A percentile compares a stretch with the other conserved stretches of the same genome.
Conservation (phyloP, 2,888 invertebrate species). For the Bembecia ichneumoniformis region DNA sequence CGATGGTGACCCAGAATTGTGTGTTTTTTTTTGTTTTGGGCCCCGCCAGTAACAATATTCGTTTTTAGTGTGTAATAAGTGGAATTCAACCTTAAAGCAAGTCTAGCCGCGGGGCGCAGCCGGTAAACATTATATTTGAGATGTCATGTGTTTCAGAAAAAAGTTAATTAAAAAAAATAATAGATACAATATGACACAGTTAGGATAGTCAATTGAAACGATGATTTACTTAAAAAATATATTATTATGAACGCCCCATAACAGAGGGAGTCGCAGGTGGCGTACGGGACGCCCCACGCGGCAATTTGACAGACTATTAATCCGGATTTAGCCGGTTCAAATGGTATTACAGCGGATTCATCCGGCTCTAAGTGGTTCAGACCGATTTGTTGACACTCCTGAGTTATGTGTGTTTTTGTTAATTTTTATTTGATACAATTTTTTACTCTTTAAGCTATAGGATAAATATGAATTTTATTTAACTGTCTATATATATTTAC, state of each 20-base stretch:
- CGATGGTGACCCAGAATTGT: no score
- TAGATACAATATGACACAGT: not conserved
- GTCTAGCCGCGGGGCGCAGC: no score
- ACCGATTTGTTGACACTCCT: constrained; percentile 5
- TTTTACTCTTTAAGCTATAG: not conserved
- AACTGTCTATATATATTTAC: no score
- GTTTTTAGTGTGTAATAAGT: no score
- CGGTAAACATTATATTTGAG: no score
- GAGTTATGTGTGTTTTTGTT: not conserved
- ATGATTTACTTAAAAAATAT: not conserved
- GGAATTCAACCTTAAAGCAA: no score
- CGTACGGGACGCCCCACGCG: constrained; percentile 39
- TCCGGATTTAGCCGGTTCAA: constrained; percentile 55
- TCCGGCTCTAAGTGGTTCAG: constrained; percentile 45
- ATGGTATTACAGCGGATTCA: constrained; percentile 50
- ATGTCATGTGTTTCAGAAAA: no score
- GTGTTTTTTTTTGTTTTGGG: no score
- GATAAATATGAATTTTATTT: no score
- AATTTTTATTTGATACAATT: not conserved
- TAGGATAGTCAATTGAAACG: not conserved
- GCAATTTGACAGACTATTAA: constrained; percentile 70
- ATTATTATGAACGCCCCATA: not conserved
- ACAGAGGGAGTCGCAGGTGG: constrained; percentile 47
- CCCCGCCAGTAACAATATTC: no score
- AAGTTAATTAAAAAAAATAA: not conserved